Conservation (phyloP, 2,797 vertebrate genomes). For the Phrynocephalus forsythii region DNA sequence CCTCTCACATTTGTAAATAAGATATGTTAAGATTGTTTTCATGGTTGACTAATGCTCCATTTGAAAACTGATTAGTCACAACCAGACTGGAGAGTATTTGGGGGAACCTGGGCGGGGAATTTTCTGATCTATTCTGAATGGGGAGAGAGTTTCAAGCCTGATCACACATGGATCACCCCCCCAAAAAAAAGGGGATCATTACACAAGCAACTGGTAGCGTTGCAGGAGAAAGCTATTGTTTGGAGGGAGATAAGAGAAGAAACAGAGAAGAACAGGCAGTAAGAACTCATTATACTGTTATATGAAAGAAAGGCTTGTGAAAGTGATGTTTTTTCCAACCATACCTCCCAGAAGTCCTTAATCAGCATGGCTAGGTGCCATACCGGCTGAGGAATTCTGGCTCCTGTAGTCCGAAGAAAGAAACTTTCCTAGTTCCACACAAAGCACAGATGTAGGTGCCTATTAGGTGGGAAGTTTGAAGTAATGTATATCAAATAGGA, state of each 20-base stretch:
- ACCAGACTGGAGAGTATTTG: neutral
- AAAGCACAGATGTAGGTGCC: neutral
- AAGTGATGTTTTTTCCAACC: no score
- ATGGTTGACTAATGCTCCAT: neutral
- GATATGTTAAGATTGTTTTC: neutral
- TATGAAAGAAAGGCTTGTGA: no score
- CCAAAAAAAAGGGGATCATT: neutral
- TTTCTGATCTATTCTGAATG: neutral
- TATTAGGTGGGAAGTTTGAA: neutral
- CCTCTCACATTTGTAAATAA: neutral
- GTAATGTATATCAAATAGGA: neutral
- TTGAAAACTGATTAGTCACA: neutral
- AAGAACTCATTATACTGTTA: no score
- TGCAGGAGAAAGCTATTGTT: neutral
- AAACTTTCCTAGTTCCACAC: no score
- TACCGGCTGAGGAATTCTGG: no score
- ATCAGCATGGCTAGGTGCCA: no score
- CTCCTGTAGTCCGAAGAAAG: no score
- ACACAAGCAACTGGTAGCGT: neutral
- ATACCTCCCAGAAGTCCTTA: no score
- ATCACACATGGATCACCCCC: no score
- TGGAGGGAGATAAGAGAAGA: neutral
- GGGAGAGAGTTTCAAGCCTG: neutral
- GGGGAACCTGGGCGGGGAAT: neutral
- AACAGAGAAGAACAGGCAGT: neutral